phyloP scores from a whole-genome alignment of 2,797 vertebrate genomes.

The Acipenser oxyrinchus region DNA sequence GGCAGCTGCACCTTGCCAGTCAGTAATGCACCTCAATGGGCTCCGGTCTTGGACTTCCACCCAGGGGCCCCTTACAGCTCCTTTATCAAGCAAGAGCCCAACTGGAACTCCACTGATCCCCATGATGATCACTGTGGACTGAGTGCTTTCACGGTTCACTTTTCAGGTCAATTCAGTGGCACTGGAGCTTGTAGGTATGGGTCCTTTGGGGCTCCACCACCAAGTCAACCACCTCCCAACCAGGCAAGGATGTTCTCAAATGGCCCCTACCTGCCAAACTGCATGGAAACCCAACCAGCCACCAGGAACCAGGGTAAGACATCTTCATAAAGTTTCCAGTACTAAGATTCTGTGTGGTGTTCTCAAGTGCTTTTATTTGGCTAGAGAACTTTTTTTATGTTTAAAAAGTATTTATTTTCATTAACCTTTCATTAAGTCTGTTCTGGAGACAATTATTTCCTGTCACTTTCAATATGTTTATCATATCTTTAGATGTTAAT shows the following conservation, averaged over 20 bases:
- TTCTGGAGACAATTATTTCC: no score
- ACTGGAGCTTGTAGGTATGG: constrained; percentile 83
- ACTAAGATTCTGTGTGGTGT: no score
- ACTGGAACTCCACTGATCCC: constrained; percentile 76
- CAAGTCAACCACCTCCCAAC: constrained; percentile 67
- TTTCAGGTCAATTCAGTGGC: constrained; percentile 89
- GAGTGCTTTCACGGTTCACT: constrained; percentile 93
- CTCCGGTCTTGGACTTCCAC: constrained; percentile 76
- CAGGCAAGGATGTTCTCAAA: constrained; percentile 82
- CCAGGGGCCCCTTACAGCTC: constrained; percentile 75
- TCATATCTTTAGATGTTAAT: no score
- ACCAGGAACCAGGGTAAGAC: constrained; percentile 81
- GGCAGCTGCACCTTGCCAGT: constrained; percentile 75
- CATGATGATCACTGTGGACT: constrained; percentile 85
- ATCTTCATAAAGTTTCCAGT: background rate
- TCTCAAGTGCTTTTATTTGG: no score
- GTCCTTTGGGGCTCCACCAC: constrained; percentile 74
- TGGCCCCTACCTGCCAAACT: constrained; percentile 78
- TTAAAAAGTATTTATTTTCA: no score
- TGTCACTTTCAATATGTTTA: no score
- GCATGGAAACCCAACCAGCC: constrained; percentile 74
- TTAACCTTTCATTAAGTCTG: no score
- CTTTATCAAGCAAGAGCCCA: constrained; percentile 94
- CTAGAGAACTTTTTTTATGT: no score
- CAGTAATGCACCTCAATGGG: constrained; percentile 80